Conservation (phyloP, 2,113 vertebrate genomes). For the Orientallactaga bullata region DNA sequence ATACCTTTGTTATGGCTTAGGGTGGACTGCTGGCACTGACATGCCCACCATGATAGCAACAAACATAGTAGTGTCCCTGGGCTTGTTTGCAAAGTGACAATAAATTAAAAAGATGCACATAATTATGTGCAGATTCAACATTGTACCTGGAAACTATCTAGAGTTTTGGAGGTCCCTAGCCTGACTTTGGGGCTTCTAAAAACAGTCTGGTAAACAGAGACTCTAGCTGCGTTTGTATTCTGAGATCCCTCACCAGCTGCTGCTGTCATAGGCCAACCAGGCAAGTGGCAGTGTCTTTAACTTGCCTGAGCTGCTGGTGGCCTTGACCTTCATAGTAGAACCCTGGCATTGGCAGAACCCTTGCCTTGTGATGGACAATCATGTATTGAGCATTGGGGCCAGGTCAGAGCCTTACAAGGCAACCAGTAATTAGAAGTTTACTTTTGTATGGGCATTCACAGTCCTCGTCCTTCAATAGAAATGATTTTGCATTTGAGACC, state of each 20-base stretch:
- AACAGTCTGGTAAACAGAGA: background rate
- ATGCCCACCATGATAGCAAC: background rate
- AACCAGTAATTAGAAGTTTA: background rate
- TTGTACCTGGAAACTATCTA: background rate
- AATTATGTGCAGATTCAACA: background rate
- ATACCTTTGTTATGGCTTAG: background rate
- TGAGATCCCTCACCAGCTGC: background rate
- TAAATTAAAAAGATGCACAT: background rate
- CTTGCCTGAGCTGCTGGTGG: background rate
- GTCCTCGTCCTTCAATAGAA: slow-evolving; percentile 8
- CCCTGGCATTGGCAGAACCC: no score
- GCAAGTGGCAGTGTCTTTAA: background rate
- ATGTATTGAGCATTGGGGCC: background rate
- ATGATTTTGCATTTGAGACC: slow-evolving; percentile 30
- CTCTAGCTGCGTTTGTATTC: background rate
- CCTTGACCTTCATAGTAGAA: background rate
- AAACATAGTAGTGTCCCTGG: background rate
- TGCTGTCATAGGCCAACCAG: background rate
- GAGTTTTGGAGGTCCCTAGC: background rate
- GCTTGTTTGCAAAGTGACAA: slow-evolving; percentile 27
- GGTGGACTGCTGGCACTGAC: background rate
- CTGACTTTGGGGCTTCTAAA: background rate
- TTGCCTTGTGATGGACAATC: background rate
- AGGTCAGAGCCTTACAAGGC: background rate
- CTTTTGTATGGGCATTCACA: background rate